Percentiles rank a stretch among this genome's conserved stretches.
Evolutionary conservation across 2,797 vertebrate genomes (phyloP).

Genomic region (Ceyx erithaca): DNA sequence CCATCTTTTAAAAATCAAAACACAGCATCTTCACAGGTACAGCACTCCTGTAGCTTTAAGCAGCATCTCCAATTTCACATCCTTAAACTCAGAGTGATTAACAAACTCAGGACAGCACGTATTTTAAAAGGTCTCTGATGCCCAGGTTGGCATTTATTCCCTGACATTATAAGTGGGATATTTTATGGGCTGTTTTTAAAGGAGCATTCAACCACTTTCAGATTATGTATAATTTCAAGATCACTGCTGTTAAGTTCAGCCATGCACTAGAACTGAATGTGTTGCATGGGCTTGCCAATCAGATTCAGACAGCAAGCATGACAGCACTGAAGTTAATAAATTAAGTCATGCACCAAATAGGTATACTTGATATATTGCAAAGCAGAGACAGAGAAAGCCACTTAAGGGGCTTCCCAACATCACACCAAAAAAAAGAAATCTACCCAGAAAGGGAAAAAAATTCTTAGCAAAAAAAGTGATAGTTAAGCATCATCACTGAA

Average conservation of each 20-base stretch:
- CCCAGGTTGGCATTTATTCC: background rate
- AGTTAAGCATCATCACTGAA: background rate
- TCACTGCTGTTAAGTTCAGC: background rate
- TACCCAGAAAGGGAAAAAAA: background rate
- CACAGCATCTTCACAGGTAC: background rate
- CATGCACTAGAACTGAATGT: rapidly evolving
- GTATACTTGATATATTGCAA: background rate
- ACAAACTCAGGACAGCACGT: background rate
- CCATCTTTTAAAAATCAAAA: background rate
- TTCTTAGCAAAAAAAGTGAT: background rate
- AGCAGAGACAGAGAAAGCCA: background rate
- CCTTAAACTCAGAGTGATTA: background rate
- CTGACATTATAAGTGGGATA: background rate
- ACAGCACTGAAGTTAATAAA: background rate
- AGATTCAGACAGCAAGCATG: background rate
- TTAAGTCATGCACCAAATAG: background rate
- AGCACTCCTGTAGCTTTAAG: background rate
- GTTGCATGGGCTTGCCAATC: background rate
- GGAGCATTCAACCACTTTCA: background rate
- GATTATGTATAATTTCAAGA: background rate
- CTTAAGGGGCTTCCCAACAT: background rate
- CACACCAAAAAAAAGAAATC: background rate
- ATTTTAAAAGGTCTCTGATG: background rate
- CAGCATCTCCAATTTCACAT: background rate
- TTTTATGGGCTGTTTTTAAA: background rate